Conservation (phyloP, 2,113 vertebrate species). For the Cathartes aura region DNA sequence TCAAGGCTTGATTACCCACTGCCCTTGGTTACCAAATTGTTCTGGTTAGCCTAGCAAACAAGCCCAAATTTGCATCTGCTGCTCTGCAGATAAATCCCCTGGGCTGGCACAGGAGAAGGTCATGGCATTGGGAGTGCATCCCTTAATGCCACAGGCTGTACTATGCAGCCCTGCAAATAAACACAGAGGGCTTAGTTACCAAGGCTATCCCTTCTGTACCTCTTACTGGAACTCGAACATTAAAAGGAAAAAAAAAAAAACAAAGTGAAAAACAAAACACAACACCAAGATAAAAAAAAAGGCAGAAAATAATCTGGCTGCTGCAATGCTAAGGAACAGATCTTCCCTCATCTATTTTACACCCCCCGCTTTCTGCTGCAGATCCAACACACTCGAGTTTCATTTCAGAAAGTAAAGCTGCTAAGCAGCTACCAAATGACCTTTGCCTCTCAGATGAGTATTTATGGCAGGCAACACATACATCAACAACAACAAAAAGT, state of each 20-base stretch:
- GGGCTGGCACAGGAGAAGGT: conserved; percentile 1
- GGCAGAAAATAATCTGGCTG: background rate
- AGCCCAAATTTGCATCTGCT: conserved; percentile 20
- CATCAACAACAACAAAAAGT: conserved; percentile 63
- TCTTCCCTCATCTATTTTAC: background rate
- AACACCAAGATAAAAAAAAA: background rate
- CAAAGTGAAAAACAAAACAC: background rate
- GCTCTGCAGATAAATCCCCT: conserved; percentile 18
- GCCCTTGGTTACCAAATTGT: conserved; percentile 11
- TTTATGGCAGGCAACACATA: conserved; percentile 66
- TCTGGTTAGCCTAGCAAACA: conserved; percentile 32
- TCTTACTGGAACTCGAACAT: background rate
- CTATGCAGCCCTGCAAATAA: background rate
- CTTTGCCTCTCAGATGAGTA: conserved; percentile 64
- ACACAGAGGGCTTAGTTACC: background rate
- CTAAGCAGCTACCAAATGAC: conserved; percentile 63
- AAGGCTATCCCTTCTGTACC: background rate
- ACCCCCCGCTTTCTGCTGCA: background rate
- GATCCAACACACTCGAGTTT: background rate
- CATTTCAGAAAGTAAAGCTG: conserved; percentile 70
- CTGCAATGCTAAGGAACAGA: background rate
- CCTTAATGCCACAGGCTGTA: background rate
- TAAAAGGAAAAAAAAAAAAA: background rate
- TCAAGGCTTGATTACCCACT: conserved; percentile 8
- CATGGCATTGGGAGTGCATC: background rate